A percentile compares a stretch with the other conserved stretches of the same genome.
These are phyloP conservation scores for Anadara kagoshimensis DNA, from an alignment of 1,140 invertebrate genomes.

Conservation along the genomic window DNA sequence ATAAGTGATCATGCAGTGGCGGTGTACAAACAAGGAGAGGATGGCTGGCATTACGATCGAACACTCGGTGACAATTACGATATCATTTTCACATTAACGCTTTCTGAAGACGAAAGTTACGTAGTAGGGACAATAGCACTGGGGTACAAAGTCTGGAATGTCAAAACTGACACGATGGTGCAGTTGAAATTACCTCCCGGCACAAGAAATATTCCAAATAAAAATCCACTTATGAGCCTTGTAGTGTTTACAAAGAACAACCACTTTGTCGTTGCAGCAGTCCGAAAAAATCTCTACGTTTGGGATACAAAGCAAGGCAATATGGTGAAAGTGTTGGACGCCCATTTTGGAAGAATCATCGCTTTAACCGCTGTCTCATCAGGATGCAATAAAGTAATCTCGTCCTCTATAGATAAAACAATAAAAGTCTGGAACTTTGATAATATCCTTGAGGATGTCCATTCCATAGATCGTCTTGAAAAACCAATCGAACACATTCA, in stretches of 20 bases:
- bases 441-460: slow-evolving; percentile 98
- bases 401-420: slow-evolving; percentile 96
- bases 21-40: slow-evolving; percentile 65
- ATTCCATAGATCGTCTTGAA: slow-evolving; percentile 96
- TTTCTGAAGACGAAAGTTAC: slow-evolving; percentile 86
- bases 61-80: slow-evolving; percentile 73
- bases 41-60: slow-evolving; percentile 71
- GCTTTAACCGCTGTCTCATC: slow-evolving; percentile 86
- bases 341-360: slow-evolving; percentile 97
- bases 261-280: slow-evolving; percentile 95
- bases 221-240: slow-evolving; percentile 71
- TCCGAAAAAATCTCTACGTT: slow-evolving; percentile 95
- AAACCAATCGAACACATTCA: slow-evolving; percentile 92
- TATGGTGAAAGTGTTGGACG: slow-evolving; percentile 93
- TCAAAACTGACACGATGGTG: slow-evolving; percentile 76
- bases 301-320: slow-evolving; percentile 85
- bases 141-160: slow-evolving; percentile 79
- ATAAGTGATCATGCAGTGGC: slow-evolving; percentile 71
- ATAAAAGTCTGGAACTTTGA: slow-evolving; percentile 99
- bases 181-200: slow-evolving; percentile 88
- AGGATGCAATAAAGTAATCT: slow-evolving; percentile 94
- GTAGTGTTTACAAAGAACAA: slow-evolving; percentile 91
- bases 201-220: slow-evolving; percentile 93
- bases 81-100: slow-evolving; percentile 84
- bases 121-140: slow-evolving; percentile 89